Base-by-base conservation (phyloP, 1,140 invertebrate species). In the Tribolium castaneum region DNA sequence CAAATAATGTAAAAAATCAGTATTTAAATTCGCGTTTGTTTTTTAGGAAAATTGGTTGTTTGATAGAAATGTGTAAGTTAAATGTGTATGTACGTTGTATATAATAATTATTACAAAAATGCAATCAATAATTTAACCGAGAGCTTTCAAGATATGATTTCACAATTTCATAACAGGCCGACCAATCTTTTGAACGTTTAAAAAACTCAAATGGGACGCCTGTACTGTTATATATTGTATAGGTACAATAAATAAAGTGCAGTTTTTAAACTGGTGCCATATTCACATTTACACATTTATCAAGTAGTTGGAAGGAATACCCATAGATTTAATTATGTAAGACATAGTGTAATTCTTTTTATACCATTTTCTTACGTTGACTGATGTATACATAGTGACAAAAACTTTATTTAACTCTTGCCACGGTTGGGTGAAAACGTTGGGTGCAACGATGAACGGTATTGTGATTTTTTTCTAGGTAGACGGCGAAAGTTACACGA, bases 221-320 rank as follows among this genome's bases (percentile, higher is more conserved):
- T 77, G 52, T 70, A 78, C 52, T 76, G 70, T 76, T 72, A 79
- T 70, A 77, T 76, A 80, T 78, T 78, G 78, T 81, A 80, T 80
- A 81, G 77, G 77, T 66, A 75, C 66, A 81, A 80, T 74, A 76
- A 75, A 56, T 66, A 59, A 75, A 78, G 79, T 76, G 79, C 77
- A 80, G 76, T 82, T 82, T 77, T 74, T 52, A 59, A 72, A 78
- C 78, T 78, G 81, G 81, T 82, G 81, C 81, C 81, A 82, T 82
- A 82, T 74, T 75, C 73, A 81, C 70, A 79, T 56, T 78, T 77
- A 80, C 66, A 78, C 77, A 70, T 51, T 49, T 78, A 78, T 66
- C 78, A 78, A 56, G 25, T 74, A 80, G 76, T 35, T 76, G 78
- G 51, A 30, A 74, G 13, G 75, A 78, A 66, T 66, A 74, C 59